These are phyloP conservation scores for Stenopsyche tienmushanensis DNA, from an alignment of 1,140 invertebrate species.

Conservation along the genomic window DNA sequence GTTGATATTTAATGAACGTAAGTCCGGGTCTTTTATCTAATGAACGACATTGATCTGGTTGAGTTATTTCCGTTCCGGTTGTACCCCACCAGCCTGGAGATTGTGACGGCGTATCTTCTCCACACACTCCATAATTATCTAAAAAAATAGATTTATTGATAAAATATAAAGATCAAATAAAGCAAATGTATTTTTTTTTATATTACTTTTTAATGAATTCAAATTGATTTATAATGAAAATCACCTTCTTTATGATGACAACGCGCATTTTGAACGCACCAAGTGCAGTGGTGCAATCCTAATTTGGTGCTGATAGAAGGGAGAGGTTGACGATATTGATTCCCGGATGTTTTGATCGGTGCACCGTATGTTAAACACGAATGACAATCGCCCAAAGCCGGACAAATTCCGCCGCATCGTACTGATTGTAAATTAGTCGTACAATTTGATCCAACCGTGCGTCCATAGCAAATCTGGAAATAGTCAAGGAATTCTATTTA, in stretches of 20 bases:
- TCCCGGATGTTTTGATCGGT: constrained; percentile 41
- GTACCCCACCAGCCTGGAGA: constrained; percentile 87
- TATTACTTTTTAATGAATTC: constrained; percentile 4
- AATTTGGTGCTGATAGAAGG: constrained; percentile 74
- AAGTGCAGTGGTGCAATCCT: constrained; percentile 77
- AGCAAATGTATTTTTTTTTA: neutral
- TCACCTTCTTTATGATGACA: constrained; percentile 82
- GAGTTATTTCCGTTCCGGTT: constrained; percentile 75
- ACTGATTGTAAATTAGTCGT: constrained; percentile 87
- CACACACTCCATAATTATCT: constrained; percentile 81
- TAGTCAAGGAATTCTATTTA: constrained; percentile 14
- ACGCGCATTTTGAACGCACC: constrained; percentile 90
- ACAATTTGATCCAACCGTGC: constrained; percentile 79
- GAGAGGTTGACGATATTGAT: constrained; percentile 45
- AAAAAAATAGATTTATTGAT: constrained; percentile 37
- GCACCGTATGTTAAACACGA: constrained; percentile 79
- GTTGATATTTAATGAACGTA: constrained; percentile 83
- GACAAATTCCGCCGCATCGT: constrained; percentile 85
- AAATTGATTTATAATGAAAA: too few species aligned
- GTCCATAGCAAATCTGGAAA: constrained; percentile 73
- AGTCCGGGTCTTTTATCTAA: constrained; percentile 83
- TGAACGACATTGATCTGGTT: constrained; percentile 74
- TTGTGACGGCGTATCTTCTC: constrained; percentile 75
- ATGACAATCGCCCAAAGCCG: constrained; percentile 82
- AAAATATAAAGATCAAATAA: neutral